Conservation (phyloP, 2,113 vertebrate species). For the Octodon degus region DNA sequence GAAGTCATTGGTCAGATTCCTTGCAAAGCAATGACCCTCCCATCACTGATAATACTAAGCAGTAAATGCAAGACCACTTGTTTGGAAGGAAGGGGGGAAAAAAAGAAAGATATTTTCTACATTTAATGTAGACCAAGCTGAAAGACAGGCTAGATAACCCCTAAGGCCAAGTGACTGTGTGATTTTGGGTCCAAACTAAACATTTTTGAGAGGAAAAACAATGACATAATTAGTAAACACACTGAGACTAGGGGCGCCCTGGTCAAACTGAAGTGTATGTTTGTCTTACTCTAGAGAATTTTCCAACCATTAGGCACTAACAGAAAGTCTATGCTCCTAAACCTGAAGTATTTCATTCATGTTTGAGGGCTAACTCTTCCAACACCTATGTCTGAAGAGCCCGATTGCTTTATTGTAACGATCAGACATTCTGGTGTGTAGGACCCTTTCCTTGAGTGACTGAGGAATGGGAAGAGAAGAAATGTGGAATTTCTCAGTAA, state of each 20-base stretch:
- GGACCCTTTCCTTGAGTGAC: constrained; percentile 32
- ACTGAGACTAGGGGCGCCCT: background rate
- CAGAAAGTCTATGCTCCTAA: background rate
- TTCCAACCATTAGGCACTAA: constrained; percentile 2
- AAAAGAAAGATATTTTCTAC: background rate
- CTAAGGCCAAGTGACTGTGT: background rate
- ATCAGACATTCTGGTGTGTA: background rate
- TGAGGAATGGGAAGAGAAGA: background rate
- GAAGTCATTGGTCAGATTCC: background rate
- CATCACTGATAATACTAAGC: background rate
- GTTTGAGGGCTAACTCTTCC: constrained; percentile 50
- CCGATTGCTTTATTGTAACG: constrained; percentile 2
- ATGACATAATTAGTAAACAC: background rate
- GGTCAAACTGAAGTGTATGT: background rate
- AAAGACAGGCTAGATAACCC: background rate
- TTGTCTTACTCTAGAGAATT: background rate
- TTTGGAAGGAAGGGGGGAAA: background rate
- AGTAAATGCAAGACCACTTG: background rate
- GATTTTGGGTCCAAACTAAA: background rate
- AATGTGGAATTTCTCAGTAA: constrained; percentile 51
- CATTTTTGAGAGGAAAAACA: constrained; percentile 16
- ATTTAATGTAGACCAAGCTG: background rate
- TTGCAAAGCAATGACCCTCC: background rate
- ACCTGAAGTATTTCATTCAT: constrained; percentile 24
- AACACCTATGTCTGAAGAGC: background rate